These are phyloP conservation scores for Rousettus madagascariensis DNA, from an alignment of 2,797 vertebrate species.

Conservation along the genomic window DNA sequence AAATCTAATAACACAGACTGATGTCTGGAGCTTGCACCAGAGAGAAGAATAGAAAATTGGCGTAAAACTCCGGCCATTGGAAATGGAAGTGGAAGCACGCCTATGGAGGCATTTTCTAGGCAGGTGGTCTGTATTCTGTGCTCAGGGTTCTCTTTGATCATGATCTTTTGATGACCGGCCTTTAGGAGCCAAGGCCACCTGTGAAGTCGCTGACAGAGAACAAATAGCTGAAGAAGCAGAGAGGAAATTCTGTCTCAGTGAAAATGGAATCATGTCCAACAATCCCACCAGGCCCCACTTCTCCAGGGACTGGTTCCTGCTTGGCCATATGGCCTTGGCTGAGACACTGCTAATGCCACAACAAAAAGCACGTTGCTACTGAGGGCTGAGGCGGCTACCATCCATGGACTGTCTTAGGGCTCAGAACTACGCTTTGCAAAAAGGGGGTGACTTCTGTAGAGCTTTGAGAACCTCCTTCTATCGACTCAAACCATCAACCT, in stretches of 20 bases:
- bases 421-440: not conserved
- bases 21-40: not conserved
- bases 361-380: not conserved
- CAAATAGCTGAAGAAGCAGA: slow-evolving; percentile 60
- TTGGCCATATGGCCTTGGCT: not conserved
- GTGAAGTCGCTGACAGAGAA: slow-evolving; percentile 69
- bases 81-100: slow-evolving; percentile 11
- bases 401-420: not conserved
- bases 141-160: slow-evolving; percentile 55
- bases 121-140: slow-evolving; percentile 23
- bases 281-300: not conserved
- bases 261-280: slow-evolving; percentile 36
- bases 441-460: not conserved
- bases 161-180: slow-evolving; percentile 52
- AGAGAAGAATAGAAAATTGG: slow-evolving; percentile 52
- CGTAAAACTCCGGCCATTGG: not conserved
- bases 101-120: not conserved
- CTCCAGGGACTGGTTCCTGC: not conserved
- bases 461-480: not conserved
- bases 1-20: slow-evolving; percentile 43
- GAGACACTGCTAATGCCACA: not conserved
- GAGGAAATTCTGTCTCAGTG: slow-evolving; percentile 56
- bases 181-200: slow-evolving; percentile 67
- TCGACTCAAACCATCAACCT: not conserved
- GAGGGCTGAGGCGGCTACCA: not conserved